Percentiles rank a stretch among this genome's conserved stretches.
Conservation (phyloP, 1,140 invertebrate genomes). For the Penaeus chinensis region DNA sequence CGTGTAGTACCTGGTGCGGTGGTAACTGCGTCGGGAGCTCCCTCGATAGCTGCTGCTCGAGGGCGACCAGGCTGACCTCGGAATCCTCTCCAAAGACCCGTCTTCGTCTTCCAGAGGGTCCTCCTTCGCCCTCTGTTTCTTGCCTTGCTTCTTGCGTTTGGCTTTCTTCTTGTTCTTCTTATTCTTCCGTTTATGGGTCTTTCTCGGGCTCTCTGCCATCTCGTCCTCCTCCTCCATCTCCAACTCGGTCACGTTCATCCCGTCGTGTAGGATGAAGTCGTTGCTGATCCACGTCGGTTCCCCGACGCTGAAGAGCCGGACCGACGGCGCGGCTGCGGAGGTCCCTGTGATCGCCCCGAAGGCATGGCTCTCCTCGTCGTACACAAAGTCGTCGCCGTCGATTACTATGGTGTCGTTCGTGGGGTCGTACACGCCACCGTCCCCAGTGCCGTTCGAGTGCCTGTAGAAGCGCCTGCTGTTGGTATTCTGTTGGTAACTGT, state of each 20-base stretch:
- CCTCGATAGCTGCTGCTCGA: too few species aligned
- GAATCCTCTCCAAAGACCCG: too few species aligned
- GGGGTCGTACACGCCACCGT: not conserved
- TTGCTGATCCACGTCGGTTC: conserved; percentile 36
- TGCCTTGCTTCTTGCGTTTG: too few species aligned
- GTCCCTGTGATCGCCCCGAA: conserved; percentile 4
- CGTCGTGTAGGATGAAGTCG: not conserved
- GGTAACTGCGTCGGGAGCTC: too few species aligned
- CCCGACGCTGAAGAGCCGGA: conserved; percentile 32
- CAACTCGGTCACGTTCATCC: not conserved
- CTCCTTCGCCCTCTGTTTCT: too few species aligned
- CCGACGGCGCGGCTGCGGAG: not conserved
- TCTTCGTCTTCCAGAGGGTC: too few species aligned
- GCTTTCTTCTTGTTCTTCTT: too few species aligned
- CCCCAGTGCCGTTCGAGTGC: not conserved
- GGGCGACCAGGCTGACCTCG: too few species aligned
- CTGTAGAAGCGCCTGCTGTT: conserved; percentile 31
- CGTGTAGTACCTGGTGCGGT: too few species aligned
- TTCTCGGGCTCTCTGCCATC: too few species aligned
- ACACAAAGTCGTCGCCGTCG: conserved; percentile 33
- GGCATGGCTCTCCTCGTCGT: conserved; percentile 32
- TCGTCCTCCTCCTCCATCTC: not conserved
- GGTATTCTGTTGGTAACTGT: not conserved
- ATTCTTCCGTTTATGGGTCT: too few species aligned
- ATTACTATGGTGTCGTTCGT: conserved; percentile 4